Percentiles rank a stretch among this genome's conserved stretches.
These are phyloP conservation scores for Sciurus vulgaris DNA, from an alignment of 2,797 vertebrate species.

Conservation along the genomic window DNA sequence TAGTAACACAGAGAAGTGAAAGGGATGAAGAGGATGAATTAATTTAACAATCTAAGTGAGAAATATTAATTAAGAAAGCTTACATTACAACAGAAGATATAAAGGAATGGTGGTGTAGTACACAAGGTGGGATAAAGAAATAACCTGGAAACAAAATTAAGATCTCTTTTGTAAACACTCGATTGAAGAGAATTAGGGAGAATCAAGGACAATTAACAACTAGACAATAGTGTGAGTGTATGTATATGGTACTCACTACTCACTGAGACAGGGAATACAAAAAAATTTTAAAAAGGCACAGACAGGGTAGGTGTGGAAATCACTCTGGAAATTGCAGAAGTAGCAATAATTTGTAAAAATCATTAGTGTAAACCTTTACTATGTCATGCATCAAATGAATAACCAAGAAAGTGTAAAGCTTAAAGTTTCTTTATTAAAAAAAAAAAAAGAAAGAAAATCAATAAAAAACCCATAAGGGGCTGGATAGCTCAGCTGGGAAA, in stretches of 20 bases:
- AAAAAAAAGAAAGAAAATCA: neutral
- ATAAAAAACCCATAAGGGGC: neutral
- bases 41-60: neutral
- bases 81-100: neutral
- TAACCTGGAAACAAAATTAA: neutral
- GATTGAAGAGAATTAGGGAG: neutral
- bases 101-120: neutral
- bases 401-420: neutral
- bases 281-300: neutral
- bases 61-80: neutral
- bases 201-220: neutral
- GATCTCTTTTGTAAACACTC: neutral
- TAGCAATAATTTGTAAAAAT: neutral
- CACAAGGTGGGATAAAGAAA: neutral
- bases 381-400: constrained; percentile 1
- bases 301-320: neutral
- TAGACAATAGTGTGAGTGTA: neutral
- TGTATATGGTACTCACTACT: neutral
- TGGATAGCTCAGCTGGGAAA: no score
- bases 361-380: neutral
- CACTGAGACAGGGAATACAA: neutral
- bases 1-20: neutral
- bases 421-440: no score
- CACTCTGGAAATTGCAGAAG: neutral
- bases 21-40: neutral